Evolutionary conservation across 2,797 vertebrate genomes (phyloP), one percentile per base, ranked within the genome.

Genomic region (Euthynnus affinis): DNA sequence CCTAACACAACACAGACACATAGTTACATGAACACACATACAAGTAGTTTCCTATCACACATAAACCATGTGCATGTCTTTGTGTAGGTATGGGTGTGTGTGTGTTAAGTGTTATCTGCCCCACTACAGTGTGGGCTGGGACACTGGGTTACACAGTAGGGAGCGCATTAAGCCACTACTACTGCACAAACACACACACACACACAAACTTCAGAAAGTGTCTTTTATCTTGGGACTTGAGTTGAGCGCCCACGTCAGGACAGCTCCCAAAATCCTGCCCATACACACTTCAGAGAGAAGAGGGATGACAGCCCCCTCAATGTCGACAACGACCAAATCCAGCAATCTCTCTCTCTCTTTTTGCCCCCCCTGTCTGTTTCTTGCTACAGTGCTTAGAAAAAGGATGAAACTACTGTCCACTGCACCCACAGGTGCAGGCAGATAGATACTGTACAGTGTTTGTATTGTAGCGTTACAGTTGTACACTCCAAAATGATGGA

Each of bases 171-270:
- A 91, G 89, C 86, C 82, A 91, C 88, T 70, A 84, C 85, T 84
- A 91, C 84, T 77, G 77, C 67, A 75, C 75, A 89, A 83, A 78
- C 58, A 83, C 44, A 69, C 55, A 73, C 60, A 86, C 27, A 88
- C 86, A 70, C 46, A 80, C 49, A 59, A 83, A 90, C 93, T 93
- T 94, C 90, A 94, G 92, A 94, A 89, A 87, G 80, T 89, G 85
- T 81, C 91, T 95, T 95, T 95, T 92, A 95, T 94, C 92, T 93
- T 71, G 78, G 80, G 88, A 92, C 87, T 83, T 88, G 84, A 90
- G 87, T 89, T 93, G 89, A 93, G 90, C 90, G 74, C 83, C 90
- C 75, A 76, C 87, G 82, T 91, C 81, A 92, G 87, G 87, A 88
- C 82, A 91, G 87, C 91, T 88, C 81, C 88, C 86, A 90, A 94